These are phyloP conservation scores for Electrona antarctica DNA, from an alignment of 2,113 vertebrate species.

Conservation along the genomic window DNA sequence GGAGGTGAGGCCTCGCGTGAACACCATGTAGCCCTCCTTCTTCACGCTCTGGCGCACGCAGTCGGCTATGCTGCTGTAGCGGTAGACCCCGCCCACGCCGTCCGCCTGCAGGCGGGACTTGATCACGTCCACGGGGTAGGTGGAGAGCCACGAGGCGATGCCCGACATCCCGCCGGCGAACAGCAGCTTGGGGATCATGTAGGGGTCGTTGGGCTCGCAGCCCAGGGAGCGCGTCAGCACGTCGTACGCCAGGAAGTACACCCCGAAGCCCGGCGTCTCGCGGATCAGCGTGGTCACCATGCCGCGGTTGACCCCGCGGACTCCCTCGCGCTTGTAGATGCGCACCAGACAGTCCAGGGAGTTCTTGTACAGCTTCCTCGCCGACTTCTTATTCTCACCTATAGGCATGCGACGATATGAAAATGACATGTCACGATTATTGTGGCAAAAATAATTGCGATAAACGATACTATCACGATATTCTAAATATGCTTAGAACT, in stretches of 20 bases:
- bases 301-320: constrained; percentile 89
- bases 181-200: constrained; percentile 92
- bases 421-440: too few species aligned
- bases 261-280: constrained; percentile 93
- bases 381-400: constrained; percentile 80
- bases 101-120: constrained; percentile 96
- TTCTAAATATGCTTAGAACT: too few species aligned
- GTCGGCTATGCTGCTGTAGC: constrained; percentile 89
- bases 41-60: constrained; percentile 87
- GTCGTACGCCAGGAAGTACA: constrained; percentile 95
- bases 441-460: too few species aligned
- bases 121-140: constrained; percentile 94
- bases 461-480: too few species aligned
- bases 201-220: constrained; percentile 86
- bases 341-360: constrained; percentile 91
- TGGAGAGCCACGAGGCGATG: constrained; percentile 93
- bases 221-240: constrained; percentile 86
- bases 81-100: constrained; percentile 83
- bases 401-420: too few species aligned
- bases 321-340: constrained; percentile 90
- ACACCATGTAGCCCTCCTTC: constrained; percentile 90
- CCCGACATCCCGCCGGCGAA: constrained; percentile 93
- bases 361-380: constrained; percentile 88
- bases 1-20: constrained; percentile 92
- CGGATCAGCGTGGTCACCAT: constrained; percentile 92